Percentiles rank a stretch among this genome's conserved stretches.
These are phyloP conservation scores for Folsomia manolachei DNA, from an alignment of 2,888 invertebrate genomes.

Conservation along the genomic window DNA sequence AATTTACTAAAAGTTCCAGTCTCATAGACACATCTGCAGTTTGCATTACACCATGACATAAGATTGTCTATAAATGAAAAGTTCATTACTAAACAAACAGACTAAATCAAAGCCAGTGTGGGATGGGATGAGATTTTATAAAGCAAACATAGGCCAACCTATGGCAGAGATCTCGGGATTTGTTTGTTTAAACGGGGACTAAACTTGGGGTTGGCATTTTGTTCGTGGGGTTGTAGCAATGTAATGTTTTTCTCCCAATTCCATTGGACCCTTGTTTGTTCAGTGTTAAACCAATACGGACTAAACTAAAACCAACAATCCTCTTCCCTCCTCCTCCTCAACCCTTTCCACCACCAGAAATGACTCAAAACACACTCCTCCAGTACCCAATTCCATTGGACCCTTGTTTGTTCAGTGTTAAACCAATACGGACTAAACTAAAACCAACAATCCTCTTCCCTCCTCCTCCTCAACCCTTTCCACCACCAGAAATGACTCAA, in stretches of 20 bases:
- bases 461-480: constrained; percentile 22
- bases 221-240: constrained; percentile 19
- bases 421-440: constrained; percentile 49
- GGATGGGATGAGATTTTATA: too few relatives aligned
- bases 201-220: not conserved
- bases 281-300: constrained; percentile 50
- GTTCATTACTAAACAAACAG: too few relatives aligned
- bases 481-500: constrained; percentile 24
- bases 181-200: constrained; percentile 18
- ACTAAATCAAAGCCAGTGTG: too few relatives aligned
- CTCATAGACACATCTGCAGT: too few relatives aligned
- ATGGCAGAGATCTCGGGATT: constrained; percentile 9
- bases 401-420: constrained; percentile 49
- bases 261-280: constrained; percentile 50
- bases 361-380: not conserved
- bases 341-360: constrained; percentile 33
- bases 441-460: constrained; percentile 37
- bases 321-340: constrained; percentile 28
- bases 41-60: too few relatives aligned
- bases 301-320: constrained; percentile 36
- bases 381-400: constrained; percentile 39
- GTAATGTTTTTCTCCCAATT: constrained; percentile 28
- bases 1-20: not conserved
- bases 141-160: too few relatives aligned
- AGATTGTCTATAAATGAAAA: too few relatives aligned